Conservation (phyloP, 1,140 invertebrate genomes). For the Zaprionus inermis region DNA sequence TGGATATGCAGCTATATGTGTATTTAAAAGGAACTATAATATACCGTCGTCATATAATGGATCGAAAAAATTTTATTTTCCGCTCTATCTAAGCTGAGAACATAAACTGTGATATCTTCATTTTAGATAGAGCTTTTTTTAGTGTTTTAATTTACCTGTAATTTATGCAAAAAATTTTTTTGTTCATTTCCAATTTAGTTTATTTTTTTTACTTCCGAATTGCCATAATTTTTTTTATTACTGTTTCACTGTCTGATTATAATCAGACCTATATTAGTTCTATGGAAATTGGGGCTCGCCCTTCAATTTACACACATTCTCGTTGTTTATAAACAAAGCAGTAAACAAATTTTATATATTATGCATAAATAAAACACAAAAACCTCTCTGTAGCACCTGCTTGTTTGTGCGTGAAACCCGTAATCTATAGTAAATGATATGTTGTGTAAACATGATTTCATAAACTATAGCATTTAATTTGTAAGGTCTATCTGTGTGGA, state of each 20-base stretch:
- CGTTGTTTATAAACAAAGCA: constrained; percentile 34
- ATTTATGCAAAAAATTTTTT: too few species aligned
- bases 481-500: background rate
- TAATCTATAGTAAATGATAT: constrained; percentile 16
- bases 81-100: background rate
- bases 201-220: constrained; percentile 10
- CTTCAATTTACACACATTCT: constrained; percentile 31
- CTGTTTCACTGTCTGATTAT: background rate
- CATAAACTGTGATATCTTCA: background rate
- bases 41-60: too few species aligned
- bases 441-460: constrained; percentile 27
- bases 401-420: background rate
- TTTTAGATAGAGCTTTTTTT: background rate
- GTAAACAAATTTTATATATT: constrained; percentile 36
- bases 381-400: background rate
- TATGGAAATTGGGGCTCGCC: constrained; percentile 33
- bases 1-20: background rate
- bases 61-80: too few species aligned
- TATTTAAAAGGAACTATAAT: background rate
- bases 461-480: constrained; percentile 10
- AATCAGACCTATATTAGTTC: constrained; percentile 11
- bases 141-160: too few species aligned
- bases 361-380: constrained; percentile 25
- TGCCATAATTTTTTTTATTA: background rate
- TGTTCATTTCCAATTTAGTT: background rate